Conservation (phyloP, 2,797 vertebrate species). For the Picus viridis region DNA sequence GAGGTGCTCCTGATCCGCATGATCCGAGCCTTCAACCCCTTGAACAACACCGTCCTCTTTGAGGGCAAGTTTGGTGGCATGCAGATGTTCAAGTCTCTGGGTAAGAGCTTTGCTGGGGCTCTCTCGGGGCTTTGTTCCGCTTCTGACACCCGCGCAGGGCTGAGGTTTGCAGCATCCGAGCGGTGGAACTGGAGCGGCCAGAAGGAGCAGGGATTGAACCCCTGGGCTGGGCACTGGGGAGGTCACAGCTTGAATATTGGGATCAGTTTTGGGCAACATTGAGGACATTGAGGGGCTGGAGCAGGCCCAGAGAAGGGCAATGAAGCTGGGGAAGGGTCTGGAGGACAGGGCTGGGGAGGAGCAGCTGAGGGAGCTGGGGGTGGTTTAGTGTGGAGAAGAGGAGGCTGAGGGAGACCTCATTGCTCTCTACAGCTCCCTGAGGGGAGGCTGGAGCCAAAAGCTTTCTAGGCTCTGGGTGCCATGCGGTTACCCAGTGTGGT, state of each 20-base stretch:
- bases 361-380: background rate
- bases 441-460: background rate
- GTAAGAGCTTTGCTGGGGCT: conserved; percentile 71
- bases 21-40: conserved; percentile 89
- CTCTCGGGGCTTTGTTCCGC: accelerated
- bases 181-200: background rate
- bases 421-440: background rate
- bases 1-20: conserved; percentile 91
- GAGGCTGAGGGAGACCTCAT: background rate
- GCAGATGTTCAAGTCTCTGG: conserved; percentile 90
- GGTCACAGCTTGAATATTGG: background rate
- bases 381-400: background rate
- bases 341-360: background rate
- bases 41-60: conserved; percentile 90
- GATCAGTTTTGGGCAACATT: background rate
- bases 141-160: accelerated
- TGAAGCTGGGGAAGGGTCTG: background rate
- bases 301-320: background rate
- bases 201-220: background rate
- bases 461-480: accelerated
- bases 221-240: background rate
- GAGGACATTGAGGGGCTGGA: background rate
- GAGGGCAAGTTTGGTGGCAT: conserved; percentile 87
- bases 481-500: accelerated
- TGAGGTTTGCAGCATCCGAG: background rate